phyloP scores from a whole-genome alignment of 2,888 invertebrate species.

The Limnephilus auricula region DNA sequence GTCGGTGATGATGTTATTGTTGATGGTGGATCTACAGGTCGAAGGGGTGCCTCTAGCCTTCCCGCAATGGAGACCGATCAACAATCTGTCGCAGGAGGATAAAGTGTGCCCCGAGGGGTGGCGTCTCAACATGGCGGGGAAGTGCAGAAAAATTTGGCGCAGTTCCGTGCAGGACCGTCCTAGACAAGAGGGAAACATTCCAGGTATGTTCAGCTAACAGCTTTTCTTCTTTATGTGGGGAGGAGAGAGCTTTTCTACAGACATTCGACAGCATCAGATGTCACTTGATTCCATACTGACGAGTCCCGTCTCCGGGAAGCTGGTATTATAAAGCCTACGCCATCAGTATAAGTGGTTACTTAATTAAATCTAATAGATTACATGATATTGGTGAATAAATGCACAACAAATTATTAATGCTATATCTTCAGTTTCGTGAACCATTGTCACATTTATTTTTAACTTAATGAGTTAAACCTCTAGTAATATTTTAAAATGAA shows the following conservation, averaged over 20 bases:
- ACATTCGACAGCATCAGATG: too few relatives aligned
- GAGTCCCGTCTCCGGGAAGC: too few relatives aligned
- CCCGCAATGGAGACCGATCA: not conserved
- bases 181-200: not conserved
- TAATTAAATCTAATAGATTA: too few relatives aligned
- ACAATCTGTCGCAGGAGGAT: too few relatives aligned
- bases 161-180: not conserved
- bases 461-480: too few relatives aligned
- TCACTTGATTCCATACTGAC: too few relatives aligned
- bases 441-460: not conserved
- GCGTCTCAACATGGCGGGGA: not conserved
- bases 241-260: too few relatives aligned
- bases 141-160: constrained; percentile 28
- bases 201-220: not conserved
- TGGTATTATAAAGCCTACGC: too few relatives aligned
- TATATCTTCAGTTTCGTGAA: not conserved
- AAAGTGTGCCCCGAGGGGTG: not conserved
- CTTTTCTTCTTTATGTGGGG: not conserved
- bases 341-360: too few relatives aligned
- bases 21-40: not conserved
- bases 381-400: too few relatives aligned
- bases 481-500: too few relatives aligned
- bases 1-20: not conserved
- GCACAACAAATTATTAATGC: too few relatives aligned
- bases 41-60: constrained; percentile 22